Percentiles rank a stretch among this genome's conserved stretches.
These are phyloP conservation scores for Chrosomus eos DNA, from an alignment of 2,797 vertebrate species.

Conservation along the genomic window DNA sequence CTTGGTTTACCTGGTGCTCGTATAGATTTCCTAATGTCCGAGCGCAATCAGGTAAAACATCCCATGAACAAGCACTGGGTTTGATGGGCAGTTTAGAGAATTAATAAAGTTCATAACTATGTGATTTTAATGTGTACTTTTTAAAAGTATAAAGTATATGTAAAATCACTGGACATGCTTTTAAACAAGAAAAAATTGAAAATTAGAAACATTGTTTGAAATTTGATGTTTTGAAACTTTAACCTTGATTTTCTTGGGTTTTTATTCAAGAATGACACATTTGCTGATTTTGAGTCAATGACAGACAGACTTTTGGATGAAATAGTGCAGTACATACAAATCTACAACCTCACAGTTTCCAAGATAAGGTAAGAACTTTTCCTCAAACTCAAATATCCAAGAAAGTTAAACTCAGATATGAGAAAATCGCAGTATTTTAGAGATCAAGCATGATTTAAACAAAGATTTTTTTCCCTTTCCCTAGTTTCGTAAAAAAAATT, in stretches of 20 bases:
- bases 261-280: constrained; percentile 93
- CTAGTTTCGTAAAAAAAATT: not conserved
- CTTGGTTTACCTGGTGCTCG: constrained; percentile 93
- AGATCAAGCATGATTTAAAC: not conserved
- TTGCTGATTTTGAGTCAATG: constrained; percentile 99
- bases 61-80: not conserved
- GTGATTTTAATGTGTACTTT: too few species aligned
- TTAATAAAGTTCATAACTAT: not conserved
- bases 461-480: not conserved
- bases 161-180: not conserved
- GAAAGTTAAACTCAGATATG: not conserved
- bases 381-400: not conserved
- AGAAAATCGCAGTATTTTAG: not conserved
- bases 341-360: constrained; percentile 95
- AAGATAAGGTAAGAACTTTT: constrained; percentile 91
- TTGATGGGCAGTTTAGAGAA: not conserved
- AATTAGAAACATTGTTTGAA: not conserved
- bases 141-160: not conserved
- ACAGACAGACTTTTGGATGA: constrained; percentile 97
- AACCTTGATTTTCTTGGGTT: constrained; percentile 40
- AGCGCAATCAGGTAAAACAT: constrained; percentile 92
- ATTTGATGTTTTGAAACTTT: not conserved
- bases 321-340: constrained; percentile 98
- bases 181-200: not conserved
- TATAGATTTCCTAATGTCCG: constrained; percentile 98